Conservation (phyloP, 2,888 invertebrate species). For the Tyria jacobaeae region DNA sequence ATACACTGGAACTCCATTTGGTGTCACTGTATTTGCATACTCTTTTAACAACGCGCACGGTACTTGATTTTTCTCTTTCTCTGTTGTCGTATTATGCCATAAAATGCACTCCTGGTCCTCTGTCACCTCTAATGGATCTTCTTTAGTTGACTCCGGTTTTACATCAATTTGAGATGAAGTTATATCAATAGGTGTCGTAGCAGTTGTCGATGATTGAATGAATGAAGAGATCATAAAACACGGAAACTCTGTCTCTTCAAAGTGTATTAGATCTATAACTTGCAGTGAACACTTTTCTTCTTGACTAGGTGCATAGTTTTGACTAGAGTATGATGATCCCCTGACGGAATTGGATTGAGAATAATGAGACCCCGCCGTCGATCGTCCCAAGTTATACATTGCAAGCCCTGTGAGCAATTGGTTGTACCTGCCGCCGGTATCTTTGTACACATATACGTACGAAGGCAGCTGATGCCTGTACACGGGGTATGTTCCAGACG, state of each 20-base stretch:
- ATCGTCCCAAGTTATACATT: conserved; percentile 78
- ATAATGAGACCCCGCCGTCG: conserved; percentile 59
- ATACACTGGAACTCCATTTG: conserved; percentile 72
- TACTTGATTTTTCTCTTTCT: conserved; percentile 63
- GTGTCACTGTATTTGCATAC: conserved; percentile 74
- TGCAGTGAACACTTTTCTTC: conserved; percentile 76
- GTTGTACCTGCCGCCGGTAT: conserved; percentile 69
- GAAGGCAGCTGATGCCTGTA: conserved; percentile 72
- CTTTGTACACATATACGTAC: conserved; percentile 75
- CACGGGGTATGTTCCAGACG: conserved; percentile 70
- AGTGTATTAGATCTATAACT: conserved; percentile 65
- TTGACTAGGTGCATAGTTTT: conserved; percentile 57
- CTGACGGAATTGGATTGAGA: not conserved
- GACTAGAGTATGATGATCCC: conserved; percentile 23
- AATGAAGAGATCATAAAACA: conserved; percentile 80
- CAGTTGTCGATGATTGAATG: conserved; percentile 56
- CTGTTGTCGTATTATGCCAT: conserved; percentile 73
- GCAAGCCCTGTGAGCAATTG: conserved; percentile 75
- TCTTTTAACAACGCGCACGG: conserved; percentile 73
- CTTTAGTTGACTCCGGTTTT: conserved; percentile 59
- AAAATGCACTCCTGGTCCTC: conserved; percentile 71
- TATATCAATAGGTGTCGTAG: conserved; percentile 65
- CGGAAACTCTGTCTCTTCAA: conserved; percentile 73
- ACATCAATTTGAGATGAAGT: conserved; percentile 68
- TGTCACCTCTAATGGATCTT: conserved; percentile 61